phyloP scores from a whole-genome alignment of 2,888 invertebrate species.

The Pharmacophagus antenor region DNA sequence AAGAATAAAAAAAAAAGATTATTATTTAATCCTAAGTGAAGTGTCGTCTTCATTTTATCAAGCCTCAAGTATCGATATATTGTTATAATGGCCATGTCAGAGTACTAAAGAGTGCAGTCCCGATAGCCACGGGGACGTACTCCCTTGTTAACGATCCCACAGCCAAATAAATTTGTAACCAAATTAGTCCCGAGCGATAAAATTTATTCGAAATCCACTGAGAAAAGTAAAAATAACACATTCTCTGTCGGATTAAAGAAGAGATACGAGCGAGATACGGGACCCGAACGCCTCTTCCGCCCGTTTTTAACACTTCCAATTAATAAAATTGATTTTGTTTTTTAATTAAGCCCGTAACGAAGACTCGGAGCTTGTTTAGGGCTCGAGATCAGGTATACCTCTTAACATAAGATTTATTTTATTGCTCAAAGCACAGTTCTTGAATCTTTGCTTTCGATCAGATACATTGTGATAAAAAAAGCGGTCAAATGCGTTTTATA shows the following conservation, averaged over 20 bases:
- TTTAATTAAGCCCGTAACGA: constrained; percentile 78
- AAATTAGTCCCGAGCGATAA: constrained; percentile 80
- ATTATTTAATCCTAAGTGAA: constrained; percentile 78
- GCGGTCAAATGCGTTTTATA: constrained; percentile 60
- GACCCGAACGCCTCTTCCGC: constrained; percentile 71
- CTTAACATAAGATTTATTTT: constrained; percentile 78
- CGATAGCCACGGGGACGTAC: constrained; percentile 76
- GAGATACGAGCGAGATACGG: constrained; percentile 77
- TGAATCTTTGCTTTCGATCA: constrained; percentile 53
- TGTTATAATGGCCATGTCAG: constrained; percentile 72
- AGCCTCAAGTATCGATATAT: constrained; percentile 74
- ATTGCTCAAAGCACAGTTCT: constrained; percentile 72
- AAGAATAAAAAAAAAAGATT: constrained; percentile 48
- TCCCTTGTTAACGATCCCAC: constrained; percentile 78
- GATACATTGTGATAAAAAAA: constrained; percentile 49
- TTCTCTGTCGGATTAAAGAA: constrained; percentile 79
- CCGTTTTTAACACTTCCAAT: constrained; percentile 81
- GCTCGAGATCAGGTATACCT: constrained; percentile 68
- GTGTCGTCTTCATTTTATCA: constrained; percentile 79
- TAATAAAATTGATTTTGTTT: constrained; percentile 82
- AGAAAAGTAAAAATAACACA: constrained; percentile 80
- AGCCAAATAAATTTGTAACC: constrained; percentile 81
- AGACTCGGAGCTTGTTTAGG: constrained; percentile 68
- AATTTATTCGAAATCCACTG: constrained; percentile 80
- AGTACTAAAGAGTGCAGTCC: constrained; percentile 72